A percentile compares a stretch with the other conserved stretches of the same genome.
These are phyloP conservation scores for Parnassius glacialis DNA, from an alignment of 2,888 invertebrate species.

Conservation along the genomic window DNA sequence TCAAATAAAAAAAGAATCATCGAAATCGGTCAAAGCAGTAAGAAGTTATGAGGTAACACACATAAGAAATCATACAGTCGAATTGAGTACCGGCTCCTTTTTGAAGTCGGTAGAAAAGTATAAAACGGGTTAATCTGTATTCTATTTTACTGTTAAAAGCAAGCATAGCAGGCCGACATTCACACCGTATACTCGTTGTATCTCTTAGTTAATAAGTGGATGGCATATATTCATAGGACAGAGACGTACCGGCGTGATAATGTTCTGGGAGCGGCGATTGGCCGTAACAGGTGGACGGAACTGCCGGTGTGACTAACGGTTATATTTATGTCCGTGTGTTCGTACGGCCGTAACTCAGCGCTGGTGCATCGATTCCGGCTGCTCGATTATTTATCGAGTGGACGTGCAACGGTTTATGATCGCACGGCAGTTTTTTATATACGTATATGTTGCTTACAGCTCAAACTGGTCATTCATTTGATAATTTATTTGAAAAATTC, in stretches of 20 bases:
- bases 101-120: too few species aligned
- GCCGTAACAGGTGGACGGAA: conserved; percentile 68
- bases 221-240: conserved; percentile 17
- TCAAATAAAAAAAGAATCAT: too few species aligned
- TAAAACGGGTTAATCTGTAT: too few species aligned
- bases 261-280: conserved; percentile 61
- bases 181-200: conserved; percentile 8
- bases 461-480: neutral
- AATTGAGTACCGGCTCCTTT: too few species aligned
- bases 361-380: conserved; percentile 42
- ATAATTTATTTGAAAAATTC: too few species aligned
- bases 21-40: too few species aligned
- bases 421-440: conserved; percentile 16
- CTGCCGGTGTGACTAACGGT: conserved; percentile 65
- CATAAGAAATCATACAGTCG: too few species aligned
- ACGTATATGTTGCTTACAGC: neutral
- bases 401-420: conserved; percentile 25
- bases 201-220: conserved; percentile 12
- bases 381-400: conserved; percentile 38
- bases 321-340: conserved; percentile 62
- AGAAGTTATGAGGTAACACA: too few species aligned
- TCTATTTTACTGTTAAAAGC: neutral
- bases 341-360: conserved; percentile 48
- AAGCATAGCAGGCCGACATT: neutral
- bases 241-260: conserved; percentile 33